These are phyloP conservation scores for Rhabdomys dilectus DNA, from an alignment of 2,113 vertebrate species.

Conservation along the genomic window DNA sequence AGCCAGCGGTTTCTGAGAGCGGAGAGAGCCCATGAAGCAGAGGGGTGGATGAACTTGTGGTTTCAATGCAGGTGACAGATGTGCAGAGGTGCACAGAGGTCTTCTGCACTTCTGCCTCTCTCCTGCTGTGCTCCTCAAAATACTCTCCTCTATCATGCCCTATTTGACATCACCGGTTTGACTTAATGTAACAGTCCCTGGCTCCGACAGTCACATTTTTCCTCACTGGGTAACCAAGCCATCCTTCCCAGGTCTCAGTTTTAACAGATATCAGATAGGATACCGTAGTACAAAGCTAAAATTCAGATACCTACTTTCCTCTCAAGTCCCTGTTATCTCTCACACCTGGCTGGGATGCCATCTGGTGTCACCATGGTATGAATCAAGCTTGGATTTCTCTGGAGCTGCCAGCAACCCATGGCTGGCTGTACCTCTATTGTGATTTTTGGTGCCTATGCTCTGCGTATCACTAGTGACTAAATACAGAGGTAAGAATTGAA, in stretches of 20 bases:
- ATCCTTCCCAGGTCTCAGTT: background rate
- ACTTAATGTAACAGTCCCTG: background rate
- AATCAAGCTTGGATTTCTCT: slow-evolving; percentile 4
- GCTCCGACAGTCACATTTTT: background rate
- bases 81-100: background rate
- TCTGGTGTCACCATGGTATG: background rate
- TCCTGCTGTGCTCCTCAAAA: background rate
- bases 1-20: background rate
- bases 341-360: background rate
- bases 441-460: background rate
- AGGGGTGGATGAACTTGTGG: background rate
- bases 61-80: background rate
- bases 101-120: background rate
- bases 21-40: background rate
- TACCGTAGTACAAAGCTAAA: background rate
- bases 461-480: background rate
- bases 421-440: background rate
- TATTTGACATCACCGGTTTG: background rate
- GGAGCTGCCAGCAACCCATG: background rate
- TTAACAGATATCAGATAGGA: background rate
- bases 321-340: background rate
- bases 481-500: background rate
- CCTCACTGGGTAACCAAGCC: background rate
- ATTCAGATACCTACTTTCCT: background rate
- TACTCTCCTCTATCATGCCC: background rate